phyloP scores from a whole-genome alignment of 2,113 vertebrate species.

The Leptobrachium ailaonicum region DNA sequence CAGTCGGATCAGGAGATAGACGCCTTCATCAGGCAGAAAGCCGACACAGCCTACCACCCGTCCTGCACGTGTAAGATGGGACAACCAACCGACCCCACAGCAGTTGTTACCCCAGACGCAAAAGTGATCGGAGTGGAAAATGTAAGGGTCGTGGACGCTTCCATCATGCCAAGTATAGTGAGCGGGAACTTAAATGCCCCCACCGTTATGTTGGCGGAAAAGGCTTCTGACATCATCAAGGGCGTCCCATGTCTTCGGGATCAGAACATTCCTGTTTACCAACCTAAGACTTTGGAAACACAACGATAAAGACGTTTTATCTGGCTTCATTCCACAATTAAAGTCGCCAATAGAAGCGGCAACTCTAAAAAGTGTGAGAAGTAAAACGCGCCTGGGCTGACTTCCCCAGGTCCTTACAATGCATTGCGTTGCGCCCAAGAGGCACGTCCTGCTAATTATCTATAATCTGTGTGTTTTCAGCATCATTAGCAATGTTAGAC shows the following conservation, averaged over 20 bases:
- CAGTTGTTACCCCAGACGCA: constrained; percentile 83
- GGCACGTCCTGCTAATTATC: too few relatives aligned
- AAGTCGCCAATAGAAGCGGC: not conserved
- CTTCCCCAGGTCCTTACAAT: too few relatives aligned
- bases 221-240: constrained; percentile 87
- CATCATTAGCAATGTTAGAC: too few relatives aligned
- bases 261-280: constrained; percentile 77
- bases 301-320: constrained; percentile 68
- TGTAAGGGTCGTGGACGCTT: constrained; percentile 89
- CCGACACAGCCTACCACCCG: constrained; percentile 93
- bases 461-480: too few relatives aligned
- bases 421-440: too few relatives aligned
- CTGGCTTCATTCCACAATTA: not conserved
- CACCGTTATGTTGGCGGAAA: constrained; percentile 96
- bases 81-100: constrained; percentile 70
- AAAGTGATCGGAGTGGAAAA: constrained; percentile 83
- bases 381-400: too few relatives aligned
- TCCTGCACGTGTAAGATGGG: constrained; percentile 97
- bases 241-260: constrained; percentile 75
- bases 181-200: constrained; percentile 95
- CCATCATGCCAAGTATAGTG: constrained; percentile 93
- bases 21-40: constrained; percentile 83
- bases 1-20: constrained; percentile 87
- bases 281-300: constrained; percentile 72
- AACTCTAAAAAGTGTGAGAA: too few relatives aligned